Conservation (phyloP, 2,113 vertebrate genomes). For the Poecilia latipinna region DNA sequence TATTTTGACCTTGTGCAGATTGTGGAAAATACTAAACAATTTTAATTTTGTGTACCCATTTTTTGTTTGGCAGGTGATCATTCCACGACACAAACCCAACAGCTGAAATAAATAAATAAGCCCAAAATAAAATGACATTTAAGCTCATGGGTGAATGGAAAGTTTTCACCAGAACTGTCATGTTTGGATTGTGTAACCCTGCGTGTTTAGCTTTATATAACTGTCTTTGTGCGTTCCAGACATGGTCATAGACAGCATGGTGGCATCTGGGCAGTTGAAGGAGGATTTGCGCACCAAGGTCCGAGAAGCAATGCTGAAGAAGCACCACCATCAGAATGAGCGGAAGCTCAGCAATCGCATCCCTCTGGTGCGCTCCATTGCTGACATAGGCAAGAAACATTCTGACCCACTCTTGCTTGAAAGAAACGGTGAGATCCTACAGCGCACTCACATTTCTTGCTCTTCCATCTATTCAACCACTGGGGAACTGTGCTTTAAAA, state of each 20-base stretch:
- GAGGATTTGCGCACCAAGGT: constrained; percentile 88
- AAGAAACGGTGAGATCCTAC: constrained; percentile 89
- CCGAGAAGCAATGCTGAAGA: constrained; percentile 91
- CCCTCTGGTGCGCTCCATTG: constrained; percentile 94
- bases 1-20: background rate
- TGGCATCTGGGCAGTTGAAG: constrained; percentile 89
- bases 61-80: background rate
- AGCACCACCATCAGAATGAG: constrained; percentile 96
- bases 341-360: constrained; percentile 93
- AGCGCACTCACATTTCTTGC: constrained; percentile 73
- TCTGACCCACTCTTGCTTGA: constrained; percentile 97
- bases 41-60: background rate
- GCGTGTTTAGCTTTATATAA: background rate
- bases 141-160: no score
- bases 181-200: background rate
- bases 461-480: constrained; percentile 29
- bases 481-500: constrained; percentile 56
- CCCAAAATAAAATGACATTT: no score
- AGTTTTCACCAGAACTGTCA: background rate
- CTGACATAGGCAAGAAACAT: constrained; percentile 99
- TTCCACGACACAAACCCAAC: background rate
- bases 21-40: background rate
- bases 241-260: constrained; percentile 95
- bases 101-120: no score
- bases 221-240: constrained; percentile 75